These are phyloP conservation scores for Scalopus aquaticus DNA, from an alignment of 2,113 vertebrate genomes.

Conservation along the genomic window DNA sequence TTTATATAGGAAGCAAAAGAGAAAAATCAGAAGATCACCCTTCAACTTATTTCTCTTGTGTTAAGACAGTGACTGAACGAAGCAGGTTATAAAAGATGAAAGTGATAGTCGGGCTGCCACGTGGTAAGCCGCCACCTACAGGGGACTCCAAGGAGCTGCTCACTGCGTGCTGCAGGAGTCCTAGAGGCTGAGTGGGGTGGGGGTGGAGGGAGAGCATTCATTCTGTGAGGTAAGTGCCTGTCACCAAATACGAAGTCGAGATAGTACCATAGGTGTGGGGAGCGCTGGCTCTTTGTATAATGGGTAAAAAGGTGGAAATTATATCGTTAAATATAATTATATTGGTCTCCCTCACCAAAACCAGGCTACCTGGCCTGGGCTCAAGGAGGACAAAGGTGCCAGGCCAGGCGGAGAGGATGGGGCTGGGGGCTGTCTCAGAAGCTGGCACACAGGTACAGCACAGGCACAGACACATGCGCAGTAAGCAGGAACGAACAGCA, in stretches of 20 bases:
- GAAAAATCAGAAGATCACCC: neutral
- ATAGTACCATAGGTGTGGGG: neutral
- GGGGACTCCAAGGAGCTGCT: neutral
- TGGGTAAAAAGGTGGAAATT: neutral
- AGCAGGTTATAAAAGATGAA: neutral
- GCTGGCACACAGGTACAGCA: neutral
- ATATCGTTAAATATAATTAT: too few relatives aligned
- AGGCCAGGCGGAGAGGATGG: neutral
- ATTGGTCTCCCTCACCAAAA: too few relatives aligned
- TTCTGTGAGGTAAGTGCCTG: neutral
- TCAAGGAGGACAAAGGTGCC: neutral
- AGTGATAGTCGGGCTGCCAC: too few relatives aligned
- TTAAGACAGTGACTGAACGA: neutral
- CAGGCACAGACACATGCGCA: neutral
- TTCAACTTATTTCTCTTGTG: neutral
- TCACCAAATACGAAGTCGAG: neutral
- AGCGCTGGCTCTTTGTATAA: neutral
- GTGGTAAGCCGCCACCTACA: too few relatives aligned
- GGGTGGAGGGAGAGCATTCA: neutral
- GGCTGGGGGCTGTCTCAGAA: neutral
- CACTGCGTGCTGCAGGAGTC: neutral
- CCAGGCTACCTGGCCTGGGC: neutral
- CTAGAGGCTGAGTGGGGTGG: fast-evolving
- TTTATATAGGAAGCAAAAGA: neutral
- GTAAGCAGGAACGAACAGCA: neutral